Evolutionary conservation across 2,113 vertebrate genomes (phyloP), one percentile per base, ranked within the genome.

Genomic region (Corythornis vintsioides): DNA sequence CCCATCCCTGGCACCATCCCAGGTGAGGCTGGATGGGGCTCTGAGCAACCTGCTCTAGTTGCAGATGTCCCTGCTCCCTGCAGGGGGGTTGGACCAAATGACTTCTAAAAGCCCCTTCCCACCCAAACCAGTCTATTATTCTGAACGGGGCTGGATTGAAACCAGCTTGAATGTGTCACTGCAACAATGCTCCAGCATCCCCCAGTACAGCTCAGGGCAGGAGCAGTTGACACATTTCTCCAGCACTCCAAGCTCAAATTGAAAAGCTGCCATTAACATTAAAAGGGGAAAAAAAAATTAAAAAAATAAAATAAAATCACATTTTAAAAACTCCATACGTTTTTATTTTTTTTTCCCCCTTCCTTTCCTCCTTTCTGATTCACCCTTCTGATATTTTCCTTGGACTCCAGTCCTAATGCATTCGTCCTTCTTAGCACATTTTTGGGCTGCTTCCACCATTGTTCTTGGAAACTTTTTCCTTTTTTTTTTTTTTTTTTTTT

Each of bases 331-430:
- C 75, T 88, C 90, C 93, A 83, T 86, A 96, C 88, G 42, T 96
- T 96, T 95, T 91, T 96, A 26, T 95, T 97, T 63, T 76, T 53
- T 17, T 45, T 25, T n/a, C 71, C 18, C 42, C 61, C 12, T 78
- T 88, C 91, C 67, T 84, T 64, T 67, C 81, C 75, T 93, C 26
- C 86, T 83, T 97, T 97, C 97, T 98, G 97, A 98, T 98, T 98
- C 97, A 98, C 97, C 94, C 93, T 93, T 97, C 96, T 97, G 96
- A 98, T 98, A 97, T 98, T 98, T 97, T 97, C 64, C 95, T 98
- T 98, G 98, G 97, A 97, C 92, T 92, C 63, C 95, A 95, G 47
- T 24, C 87, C 85, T 95, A 88, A 96, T 69, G 92, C 95, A 95
- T 95, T 97, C 92, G 80, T 95, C 97, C 97, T 96, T 90, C 89